phyloP scores from a whole-genome alignment of 1,140 invertebrate genomes.

The Zaprionus camerounensis region DNA sequence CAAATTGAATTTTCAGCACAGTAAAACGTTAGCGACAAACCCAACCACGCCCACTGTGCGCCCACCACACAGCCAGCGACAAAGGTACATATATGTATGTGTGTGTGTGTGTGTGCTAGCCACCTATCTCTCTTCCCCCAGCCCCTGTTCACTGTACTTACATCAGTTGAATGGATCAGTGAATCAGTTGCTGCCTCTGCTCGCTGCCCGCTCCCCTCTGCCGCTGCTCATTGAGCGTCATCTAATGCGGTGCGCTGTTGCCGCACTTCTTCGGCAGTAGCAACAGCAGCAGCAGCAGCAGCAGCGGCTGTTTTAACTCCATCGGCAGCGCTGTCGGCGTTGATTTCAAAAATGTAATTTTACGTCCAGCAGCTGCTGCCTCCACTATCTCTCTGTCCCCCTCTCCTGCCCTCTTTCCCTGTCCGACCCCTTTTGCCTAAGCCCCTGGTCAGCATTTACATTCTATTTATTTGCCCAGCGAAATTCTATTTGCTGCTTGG shows the following conservation, averaged over 20 bases:
- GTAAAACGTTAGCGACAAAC: conserved; percentile 36
- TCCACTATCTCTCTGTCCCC: not conserved
- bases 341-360: conserved; percentile 48
- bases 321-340: conserved; percentile 36
- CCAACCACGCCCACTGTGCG: conserved; percentile 27
- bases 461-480: conserved; percentile 59
- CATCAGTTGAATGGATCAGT: conserved; percentile 47
- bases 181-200: conserved; percentile 34
- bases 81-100: not conserved
- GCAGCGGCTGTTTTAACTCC: conserved; percentile 21
- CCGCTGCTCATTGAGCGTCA: conserved; percentile 34
- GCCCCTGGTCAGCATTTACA: conserved; percentile 52
- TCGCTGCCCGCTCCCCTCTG: not conserved
- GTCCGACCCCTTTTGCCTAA: not conserved
- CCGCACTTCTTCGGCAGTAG: conserved; percentile 22
- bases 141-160: conserved; percentile 4
- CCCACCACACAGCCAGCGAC: not conserved
- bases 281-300: not conserved
- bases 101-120: not conserved
- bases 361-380: conserved; percentile 27
- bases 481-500: conserved; percentile 79
- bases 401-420: not conserved
- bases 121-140: not conserved
- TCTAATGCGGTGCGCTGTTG: conserved; percentile 45
- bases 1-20: conserved; percentile 81